A percentile compares a stretch with the other conserved stretches of the same genome.
Conservation (phyloP, 2,113 vertebrate species). For the Puntigrus tetrazona region DNA sequence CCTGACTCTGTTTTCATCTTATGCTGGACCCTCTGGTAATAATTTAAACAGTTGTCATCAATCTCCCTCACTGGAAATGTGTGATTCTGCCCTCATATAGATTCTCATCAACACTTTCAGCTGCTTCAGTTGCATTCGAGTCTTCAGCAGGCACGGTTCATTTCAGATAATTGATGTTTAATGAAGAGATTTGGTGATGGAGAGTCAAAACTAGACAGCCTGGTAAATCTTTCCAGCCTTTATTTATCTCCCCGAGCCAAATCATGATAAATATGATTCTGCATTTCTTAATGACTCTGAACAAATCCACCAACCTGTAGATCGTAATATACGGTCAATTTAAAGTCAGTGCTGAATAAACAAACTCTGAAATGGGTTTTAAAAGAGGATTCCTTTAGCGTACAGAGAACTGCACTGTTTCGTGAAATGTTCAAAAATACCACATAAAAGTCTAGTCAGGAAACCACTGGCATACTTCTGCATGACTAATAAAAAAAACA, state of each 20-base stretch:
- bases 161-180: constrained; percentile 24
- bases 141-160: not conserved
- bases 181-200: constrained; percentile 20
- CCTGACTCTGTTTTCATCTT: not conserved
- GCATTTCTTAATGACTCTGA: constrained; percentile 27
- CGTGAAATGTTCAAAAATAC: constrained; percentile 52
- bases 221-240: constrained; percentile 15
- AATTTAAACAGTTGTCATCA: constrained; percentile 40
- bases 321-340: constrained; percentile 22
- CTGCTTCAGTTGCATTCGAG: not conserved
- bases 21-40: constrained; percentile 19
- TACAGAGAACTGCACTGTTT: not conserved
- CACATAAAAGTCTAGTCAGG: constrained; percentile 60
- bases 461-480: constrained; percentile 62
- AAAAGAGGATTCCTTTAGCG: not conserved
- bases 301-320: constrained; percentile 1
- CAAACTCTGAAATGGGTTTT: constrained; percentile 42
- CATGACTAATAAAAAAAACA: constrained; percentile 62
- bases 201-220: not conserved
- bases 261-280: constrained; percentile 14
- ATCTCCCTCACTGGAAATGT: constrained; percentile 18
- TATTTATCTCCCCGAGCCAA: not conserved
- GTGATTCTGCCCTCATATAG: not conserved
- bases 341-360: constrained; percentile 56
- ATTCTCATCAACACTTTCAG: constrained; percentile 23